These are phyloP conservation scores for Dinoponera quadriceps DNA, from an alignment of 1,140 invertebrate genomes.

Conservation along the genomic window DNA sequence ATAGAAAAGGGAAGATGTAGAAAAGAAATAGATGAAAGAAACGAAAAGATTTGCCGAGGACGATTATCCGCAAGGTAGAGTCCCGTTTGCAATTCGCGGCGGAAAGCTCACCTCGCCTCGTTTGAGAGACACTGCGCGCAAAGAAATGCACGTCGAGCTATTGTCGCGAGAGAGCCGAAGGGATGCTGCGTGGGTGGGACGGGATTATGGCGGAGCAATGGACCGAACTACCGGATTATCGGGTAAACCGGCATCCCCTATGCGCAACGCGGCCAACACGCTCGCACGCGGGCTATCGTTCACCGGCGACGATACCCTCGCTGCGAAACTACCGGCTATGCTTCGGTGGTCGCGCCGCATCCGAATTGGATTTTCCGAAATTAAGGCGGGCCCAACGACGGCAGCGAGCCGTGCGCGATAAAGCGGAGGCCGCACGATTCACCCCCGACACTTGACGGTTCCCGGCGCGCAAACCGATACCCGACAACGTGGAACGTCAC, in stretches of 20 bases:
- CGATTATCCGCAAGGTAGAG: too few relatives aligned
- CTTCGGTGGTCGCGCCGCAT: slow-evolving; percentile 35
- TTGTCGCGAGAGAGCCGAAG: slow-evolving; percentile 2
- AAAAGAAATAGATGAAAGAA: too few relatives aligned
- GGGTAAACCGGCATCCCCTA: slow-evolving; percentile 75
- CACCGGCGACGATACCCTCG: slow-evolving; percentile 54
- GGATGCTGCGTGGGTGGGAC: slow-evolving; percentile 18
- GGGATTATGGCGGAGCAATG: slow-evolving; percentile 70
- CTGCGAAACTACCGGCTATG: slow-evolving; percentile 48
- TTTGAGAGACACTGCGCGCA: background rate
- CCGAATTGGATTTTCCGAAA: slow-evolving; percentile 63
- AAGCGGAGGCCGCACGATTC: slow-evolving; percentile 38
- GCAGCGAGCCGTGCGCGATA: slow-evolving; percentile 49
- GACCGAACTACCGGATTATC: slow-evolving; percentile 77
- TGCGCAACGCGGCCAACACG: slow-evolving; percentile 63
- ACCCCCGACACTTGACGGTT: slow-evolving; percentile 49
- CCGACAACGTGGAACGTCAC: background rate
- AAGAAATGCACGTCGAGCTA: slow-evolving; percentile 3
- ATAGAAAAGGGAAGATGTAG: too few relatives aligned
- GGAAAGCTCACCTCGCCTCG: too few relatives aligned
- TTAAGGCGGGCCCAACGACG: slow-evolving; percentile 50
- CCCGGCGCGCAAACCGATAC: slow-evolving; percentile 44
- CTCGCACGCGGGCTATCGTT: slow-evolving; percentile 68
- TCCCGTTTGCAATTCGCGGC: too few relatives aligned
- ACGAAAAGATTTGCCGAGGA: too few relatives aligned